Evolutionary conservation across 2,113 vertebrate species (phyloP), one percentile per base, ranked within the genome.

Genomic region (Gobiocypris rarus): DNA sequence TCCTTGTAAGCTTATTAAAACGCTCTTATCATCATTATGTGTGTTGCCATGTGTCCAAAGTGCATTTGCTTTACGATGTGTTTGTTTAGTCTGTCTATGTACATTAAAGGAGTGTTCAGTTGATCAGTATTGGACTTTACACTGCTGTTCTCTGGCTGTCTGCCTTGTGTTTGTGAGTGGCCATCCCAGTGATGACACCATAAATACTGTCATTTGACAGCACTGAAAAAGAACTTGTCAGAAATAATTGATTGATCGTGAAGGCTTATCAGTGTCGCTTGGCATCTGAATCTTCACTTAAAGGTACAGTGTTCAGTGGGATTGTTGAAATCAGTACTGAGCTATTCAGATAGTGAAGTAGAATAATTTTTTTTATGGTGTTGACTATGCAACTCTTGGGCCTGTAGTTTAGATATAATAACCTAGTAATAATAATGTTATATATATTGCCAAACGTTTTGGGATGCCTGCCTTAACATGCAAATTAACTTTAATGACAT

Each of bases 161-260:
- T 10, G 38, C 8, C 45, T 54, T n/a, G 24, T 69, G 79, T 8
- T 48, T 31, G 24, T 50, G 9, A n/a, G 24, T 84, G 54, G 58
- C 75, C 28, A 56, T 79, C 58, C 58, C 50, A 43, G 59, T 28
- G 65, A 75, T 22, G 56, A 50, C 69, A 65, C 34, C 56, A 80
- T 83, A 87, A 82, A 87, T n/a, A 31, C 65, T 79, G 70, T 87
- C 75, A 80, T 84, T 26, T 26, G 76, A 81, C 70, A 41, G 41
- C 45, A 45, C 14, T 84, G 41, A 38, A 56, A 63, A 81, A 69
- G 63, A 38, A 48, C 45, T 19, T 43, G 19, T 13, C 67, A 71
- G 54, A 82, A 84, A 78, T 9, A 78, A 74, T n/a, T 34, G 9
- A 82, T 34, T 82, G 43, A 52, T 52, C 15, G 10, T 52, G 24